Percentiles rank a stretch among this genome's conserved stretches.
Conservation (phyloP, 2,797 vertebrate species). For the Hypotaenidia philippensis region DNA sequence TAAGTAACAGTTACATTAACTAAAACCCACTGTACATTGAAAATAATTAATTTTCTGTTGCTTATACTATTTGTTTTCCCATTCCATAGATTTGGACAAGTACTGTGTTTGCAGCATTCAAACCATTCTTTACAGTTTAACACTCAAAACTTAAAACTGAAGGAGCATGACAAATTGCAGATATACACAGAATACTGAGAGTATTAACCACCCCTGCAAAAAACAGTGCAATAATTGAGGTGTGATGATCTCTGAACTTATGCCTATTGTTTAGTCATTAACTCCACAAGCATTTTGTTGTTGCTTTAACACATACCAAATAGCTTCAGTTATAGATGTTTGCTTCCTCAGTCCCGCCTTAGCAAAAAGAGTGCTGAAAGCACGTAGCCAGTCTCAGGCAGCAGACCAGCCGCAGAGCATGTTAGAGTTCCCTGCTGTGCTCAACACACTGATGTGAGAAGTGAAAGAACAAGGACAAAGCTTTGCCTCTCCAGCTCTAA, state of each 20-base stretch:
- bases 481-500: background rate
- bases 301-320: background rate
- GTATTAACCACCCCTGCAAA: background rate
- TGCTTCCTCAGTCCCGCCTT: background rate
- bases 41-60: background rate
- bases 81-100: background rate
- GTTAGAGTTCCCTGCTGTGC: constrained; percentile 41
- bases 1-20: background rate
- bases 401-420: constrained; percentile 3
- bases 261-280: background rate
- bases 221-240: background rate
- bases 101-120: background rate
- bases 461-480: background rate
- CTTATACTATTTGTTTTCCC: background rate
- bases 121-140: background rate
- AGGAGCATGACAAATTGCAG: background rate
- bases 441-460: background rate
- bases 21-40: background rate
- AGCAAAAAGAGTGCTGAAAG: background rate
- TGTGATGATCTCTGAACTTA: background rate
- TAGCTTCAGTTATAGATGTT: background rate
- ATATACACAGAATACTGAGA: background rate
- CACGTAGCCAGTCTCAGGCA: background rate
- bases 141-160: background rate
- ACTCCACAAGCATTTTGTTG: background rate